phyloP scores from a whole-genome alignment of 2,888 invertebrate genomes.

The Therioaphis trifolii region DNA sequence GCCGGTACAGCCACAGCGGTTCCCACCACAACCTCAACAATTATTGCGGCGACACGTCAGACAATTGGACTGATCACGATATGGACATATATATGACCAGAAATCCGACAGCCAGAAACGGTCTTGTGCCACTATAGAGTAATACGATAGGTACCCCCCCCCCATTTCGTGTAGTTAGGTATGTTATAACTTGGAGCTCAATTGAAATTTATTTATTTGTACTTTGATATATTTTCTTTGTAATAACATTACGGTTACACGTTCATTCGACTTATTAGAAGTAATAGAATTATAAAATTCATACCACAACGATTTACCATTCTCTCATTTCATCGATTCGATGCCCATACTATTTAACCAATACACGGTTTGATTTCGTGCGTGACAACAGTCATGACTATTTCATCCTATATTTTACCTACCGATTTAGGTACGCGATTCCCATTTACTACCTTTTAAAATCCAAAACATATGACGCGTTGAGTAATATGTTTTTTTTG shows the following conservation, averaged over 20 bases:
- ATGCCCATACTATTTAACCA: not conserved
- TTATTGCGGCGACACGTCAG: slow-evolving; percentile 81
- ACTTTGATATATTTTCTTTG: not conserved
- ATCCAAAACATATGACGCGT: too few species aligned
- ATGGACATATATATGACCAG: slow-evolving; percentile 96
- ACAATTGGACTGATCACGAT: slow-evolving; percentile 95
- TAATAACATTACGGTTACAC: not conserved
- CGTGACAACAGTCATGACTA: too few species aligned
- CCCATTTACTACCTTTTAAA: too few species aligned
- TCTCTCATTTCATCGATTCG: not conserved
- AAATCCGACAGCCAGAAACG: slow-evolving; percentile 82
- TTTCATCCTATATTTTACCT: too few species aligned
- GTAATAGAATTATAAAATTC: not conserved
- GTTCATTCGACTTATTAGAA: not conserved
- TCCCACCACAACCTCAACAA: slow-evolving; percentile 81
- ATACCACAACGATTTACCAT: not conserved
- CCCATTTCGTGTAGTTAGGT: too few species aligned
- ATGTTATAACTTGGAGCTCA: slow-evolving; percentile 14
- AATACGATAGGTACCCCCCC: not conserved
- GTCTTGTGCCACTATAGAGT: slow-evolving; percentile 66
- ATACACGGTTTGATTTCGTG: not conserved
- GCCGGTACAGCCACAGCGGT: slow-evolving; percentile 82
- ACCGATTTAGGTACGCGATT: too few species aligned
- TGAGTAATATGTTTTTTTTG: not conserved
- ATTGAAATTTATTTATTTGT: slow-evolving; percentile 35